These are phyloP conservation scores for Platysternon megacephalum DNA, from an alignment of 2,113 vertebrate species.

Conservation along the genomic window DNA sequence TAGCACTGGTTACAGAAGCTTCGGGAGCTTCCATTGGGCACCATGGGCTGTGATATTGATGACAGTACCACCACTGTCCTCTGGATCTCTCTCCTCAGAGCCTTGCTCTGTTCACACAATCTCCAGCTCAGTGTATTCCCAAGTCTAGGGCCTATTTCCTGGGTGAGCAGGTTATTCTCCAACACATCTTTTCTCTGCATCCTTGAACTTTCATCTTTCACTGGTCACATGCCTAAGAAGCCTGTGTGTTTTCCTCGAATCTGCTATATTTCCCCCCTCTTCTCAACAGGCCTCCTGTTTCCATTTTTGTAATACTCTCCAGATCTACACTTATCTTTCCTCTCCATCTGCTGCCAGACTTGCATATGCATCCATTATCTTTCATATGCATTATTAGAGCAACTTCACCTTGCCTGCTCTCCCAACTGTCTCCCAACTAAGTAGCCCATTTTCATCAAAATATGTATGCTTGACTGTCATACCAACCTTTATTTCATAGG, in stretches of 20 bases:
- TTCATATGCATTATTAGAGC: not conserved
- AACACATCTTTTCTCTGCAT: not conserved
- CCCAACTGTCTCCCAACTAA: not conserved
- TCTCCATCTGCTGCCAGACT: not conserved
- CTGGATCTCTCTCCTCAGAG: not conserved
- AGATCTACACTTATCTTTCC: not conserved
- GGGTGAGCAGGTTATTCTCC: not conserved
- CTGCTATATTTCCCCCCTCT: not conserved
- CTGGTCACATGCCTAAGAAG: not conserved
- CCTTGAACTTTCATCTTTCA: not conserved
- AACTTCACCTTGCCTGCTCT: not conserved
- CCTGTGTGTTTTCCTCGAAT: not conserved
- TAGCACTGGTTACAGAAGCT: not conserved
- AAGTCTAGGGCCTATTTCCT: not conserved
- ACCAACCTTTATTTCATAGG: not conserved
- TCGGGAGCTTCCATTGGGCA: not conserved
- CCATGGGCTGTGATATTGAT: not conserved
- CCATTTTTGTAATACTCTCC: not conserved
- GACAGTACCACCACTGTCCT: not conserved
- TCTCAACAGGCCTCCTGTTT: not conserved
- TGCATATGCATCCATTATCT: not conserved
- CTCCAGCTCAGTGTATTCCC: not conserved
- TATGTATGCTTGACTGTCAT: not conserved
- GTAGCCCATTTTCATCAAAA: not conserved
- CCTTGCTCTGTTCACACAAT: not conserved